Conservation (phyloP, 2,888 invertebrate species). For the Conchocele bisecta region DNA sequence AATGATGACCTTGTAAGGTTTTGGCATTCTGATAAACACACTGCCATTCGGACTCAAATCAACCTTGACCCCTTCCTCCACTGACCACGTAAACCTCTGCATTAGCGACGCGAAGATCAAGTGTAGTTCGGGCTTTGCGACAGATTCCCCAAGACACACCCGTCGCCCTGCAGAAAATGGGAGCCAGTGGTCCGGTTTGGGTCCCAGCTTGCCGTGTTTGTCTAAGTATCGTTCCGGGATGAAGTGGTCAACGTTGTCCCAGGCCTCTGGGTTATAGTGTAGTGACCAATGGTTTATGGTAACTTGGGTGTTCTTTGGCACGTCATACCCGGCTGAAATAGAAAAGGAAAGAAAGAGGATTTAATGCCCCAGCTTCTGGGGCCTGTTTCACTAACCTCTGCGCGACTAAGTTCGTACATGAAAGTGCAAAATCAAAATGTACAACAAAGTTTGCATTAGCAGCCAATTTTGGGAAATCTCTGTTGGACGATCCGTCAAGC, state of each 20-base stretch:
- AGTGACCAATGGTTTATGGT: constrained; percentile 67
- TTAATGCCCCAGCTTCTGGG: no score
- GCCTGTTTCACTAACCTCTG: no score
- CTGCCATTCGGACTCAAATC: constrained; percentile 21
- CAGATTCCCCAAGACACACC: constrained; percentile 72
- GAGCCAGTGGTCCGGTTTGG: constrained; percentile 69
- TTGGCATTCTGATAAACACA: neutral
- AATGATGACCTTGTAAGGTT: constrained; percentile 40
- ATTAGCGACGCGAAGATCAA: constrained; percentile 62
- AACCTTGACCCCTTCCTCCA: constrained; percentile 43
- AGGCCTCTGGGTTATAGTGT: constrained; percentile 65
- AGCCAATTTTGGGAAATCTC: no score
- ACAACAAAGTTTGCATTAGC: no score
- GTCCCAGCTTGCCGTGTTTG: constrained; percentile 63
- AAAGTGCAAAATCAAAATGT: no score
- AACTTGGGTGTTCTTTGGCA: constrained; percentile 68
- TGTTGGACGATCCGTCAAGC: no score
- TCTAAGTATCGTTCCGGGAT: constrained; percentile 71
- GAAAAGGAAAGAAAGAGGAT: no score
- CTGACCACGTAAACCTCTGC: constrained; percentile 56
- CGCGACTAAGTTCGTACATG: no score
- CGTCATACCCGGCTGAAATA: constrained; percentile 61
- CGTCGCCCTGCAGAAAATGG: constrained; percentile 74
- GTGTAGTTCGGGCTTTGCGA: constrained; percentile 71
- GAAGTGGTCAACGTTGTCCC: constrained; percentile 67